A percentile compares a stretch with the other conserved stretches of the same genome.
Evolutionary conservation across 2,113 vertebrate species (phyloP).

Genomic region (Falcunculus frontatus): DNA sequence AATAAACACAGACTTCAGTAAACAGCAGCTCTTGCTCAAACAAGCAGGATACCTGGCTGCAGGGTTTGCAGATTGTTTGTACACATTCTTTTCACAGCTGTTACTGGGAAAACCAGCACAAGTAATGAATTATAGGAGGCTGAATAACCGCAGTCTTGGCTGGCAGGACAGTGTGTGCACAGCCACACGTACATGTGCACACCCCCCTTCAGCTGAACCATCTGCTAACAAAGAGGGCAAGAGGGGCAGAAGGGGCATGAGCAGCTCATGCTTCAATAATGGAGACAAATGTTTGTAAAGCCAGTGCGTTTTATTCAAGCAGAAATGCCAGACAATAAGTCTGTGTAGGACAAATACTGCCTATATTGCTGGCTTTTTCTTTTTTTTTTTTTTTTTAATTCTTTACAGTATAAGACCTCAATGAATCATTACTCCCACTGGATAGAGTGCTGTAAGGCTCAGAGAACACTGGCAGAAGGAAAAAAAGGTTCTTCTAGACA

Average conservation of each 20-base stretch:
- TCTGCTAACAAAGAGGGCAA: not conserved
- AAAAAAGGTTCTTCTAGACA: not conserved
- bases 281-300: not conserved
- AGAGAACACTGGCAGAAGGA: not conserved
- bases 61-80: not conserved
- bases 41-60: conserved; percentile 37
- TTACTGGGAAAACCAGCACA: not conserved
- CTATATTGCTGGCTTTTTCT: not conserved
- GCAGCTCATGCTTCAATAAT: not conserved
- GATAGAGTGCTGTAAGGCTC: not conserved
- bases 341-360: not conserved
- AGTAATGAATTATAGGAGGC: not conserved
- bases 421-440: not conserved
- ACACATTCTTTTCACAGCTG: conserved; percentile 35
- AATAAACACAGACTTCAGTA: conserved; percentile 33
- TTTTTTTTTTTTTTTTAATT: not conserved
- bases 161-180: not conserved
- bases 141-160: not conserved
- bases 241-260: not conserved
- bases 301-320: not conserved
- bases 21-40: not conserved
- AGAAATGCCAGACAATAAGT: not conserved
- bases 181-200: not conserved
- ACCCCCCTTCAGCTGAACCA: not conserved
- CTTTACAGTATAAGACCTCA: not conserved